These are phyloP conservation scores for Lochmaea capreae DNA, from an alignment of 2,888 invertebrate species.

Conservation along the genomic window DNA sequence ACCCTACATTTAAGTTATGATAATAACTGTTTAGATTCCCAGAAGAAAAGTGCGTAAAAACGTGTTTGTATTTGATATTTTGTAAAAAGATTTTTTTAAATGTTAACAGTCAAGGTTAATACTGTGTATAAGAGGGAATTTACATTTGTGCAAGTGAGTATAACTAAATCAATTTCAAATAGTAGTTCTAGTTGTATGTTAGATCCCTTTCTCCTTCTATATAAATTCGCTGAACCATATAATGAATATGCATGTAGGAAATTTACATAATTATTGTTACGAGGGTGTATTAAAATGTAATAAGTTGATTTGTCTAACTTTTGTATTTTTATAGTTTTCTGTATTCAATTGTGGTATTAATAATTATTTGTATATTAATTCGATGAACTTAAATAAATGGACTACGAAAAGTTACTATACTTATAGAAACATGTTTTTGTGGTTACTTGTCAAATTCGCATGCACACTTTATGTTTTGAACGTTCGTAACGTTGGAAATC, in stretches of 20 bases:
- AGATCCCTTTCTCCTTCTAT: slow-evolving; percentile 5
- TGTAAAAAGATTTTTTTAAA: neutral
- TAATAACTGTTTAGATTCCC: too few relatives aligned
- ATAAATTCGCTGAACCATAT: neutral
- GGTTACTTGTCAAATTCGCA: too few relatives aligned
- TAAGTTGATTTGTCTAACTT: neutral
- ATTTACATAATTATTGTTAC: neutral
- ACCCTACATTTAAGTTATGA: too few relatives aligned
- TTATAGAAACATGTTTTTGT: too few relatives aligned
- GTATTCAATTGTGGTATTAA: too few relatives aligned
- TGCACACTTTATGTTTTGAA: too few relatives aligned
- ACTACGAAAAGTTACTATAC: too few relatives aligned
- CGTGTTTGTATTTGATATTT: neutral
- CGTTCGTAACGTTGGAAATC: too few relatives aligned
- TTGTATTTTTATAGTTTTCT: too few relatives aligned
- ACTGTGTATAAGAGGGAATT: neutral
- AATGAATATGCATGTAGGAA: neutral
- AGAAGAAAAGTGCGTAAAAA: too few relatives aligned
- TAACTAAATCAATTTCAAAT: slow-evolving; percentile 1
- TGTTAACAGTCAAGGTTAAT: neutral
- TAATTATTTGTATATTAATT: too few relatives aligned
- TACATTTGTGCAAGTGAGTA: slow-evolving; percentile 16
- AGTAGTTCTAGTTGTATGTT: slow-evolving; percentile 13
- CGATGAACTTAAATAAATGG: too few relatives aligned
- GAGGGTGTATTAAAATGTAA: neutral